Conservation (phyloP, 2,888 invertebrate species). For the Luffia ferchaultella region DNA sequence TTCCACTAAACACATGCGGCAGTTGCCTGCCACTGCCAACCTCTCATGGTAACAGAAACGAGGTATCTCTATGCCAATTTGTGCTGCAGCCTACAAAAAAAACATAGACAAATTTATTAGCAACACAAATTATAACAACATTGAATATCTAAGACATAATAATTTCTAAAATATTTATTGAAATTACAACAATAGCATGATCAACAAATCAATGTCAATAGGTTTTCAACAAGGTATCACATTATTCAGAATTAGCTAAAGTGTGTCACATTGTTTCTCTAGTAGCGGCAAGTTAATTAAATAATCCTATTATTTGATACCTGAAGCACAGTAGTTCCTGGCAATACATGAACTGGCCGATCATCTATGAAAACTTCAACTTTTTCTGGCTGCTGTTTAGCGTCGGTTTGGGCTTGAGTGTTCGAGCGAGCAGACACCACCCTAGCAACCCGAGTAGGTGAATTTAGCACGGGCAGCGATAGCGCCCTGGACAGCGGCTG, state of each 20-base stretch:
- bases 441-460: slow-evolving; percentile 43
- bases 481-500: slow-evolving; percentile 76
- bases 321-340: slow-evolving; percentile 97
- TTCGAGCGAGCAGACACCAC: slow-evolving; percentile 37
- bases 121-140: not conserved
- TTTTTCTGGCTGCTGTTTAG: slow-evolving; percentile 69
- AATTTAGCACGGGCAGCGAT: slow-evolving; percentile 39
- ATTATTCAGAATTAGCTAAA: too few relatives aligned
- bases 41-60: slow-evolving; percentile 99
- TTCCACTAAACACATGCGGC: slow-evolving; percentile 99
- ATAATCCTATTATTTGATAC: slow-evolving; percentile 46
- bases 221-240: too few relatives aligned
- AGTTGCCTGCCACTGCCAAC: slow-evolving; percentile 98
- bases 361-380: slow-evolving; percentile 98
- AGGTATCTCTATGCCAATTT: slow-evolving; percentile 97
- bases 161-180: too few relatives aligned
- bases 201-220: too few relatives aligned
- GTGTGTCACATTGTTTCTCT: too few relatives aligned
- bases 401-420: slow-evolving; percentile 50
- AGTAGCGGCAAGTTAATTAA: not conserved
- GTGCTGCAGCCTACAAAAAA: slow-evolving; percentile 84
- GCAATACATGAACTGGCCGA: slow-evolving; percentile 90
- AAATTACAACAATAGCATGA: too few relatives aligned
- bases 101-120: not conserved
- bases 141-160: not conserved